Evolutionary conservation across 2,797 vertebrate genomes (phyloP), one percentile per base, ranked within the genome.

Genomic region (Halcyon smyrnensis): DNA sequence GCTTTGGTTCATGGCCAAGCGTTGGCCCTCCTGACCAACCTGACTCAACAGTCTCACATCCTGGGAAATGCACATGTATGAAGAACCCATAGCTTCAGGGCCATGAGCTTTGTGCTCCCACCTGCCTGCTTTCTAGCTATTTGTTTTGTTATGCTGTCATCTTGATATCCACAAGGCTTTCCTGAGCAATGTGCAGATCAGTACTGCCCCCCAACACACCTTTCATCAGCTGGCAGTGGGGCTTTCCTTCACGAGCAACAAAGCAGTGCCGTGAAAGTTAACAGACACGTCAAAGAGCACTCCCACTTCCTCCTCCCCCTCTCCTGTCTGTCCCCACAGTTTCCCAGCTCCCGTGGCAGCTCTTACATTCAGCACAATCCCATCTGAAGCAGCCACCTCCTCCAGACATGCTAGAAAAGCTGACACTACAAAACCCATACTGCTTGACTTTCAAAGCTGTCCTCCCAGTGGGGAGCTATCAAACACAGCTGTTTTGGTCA

Each of bases 371-470:
- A 14, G 21, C 60, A 67, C 18, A 77, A 23, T 36, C 39, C 28
- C 28, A 36, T 25, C 12, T 0, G 0, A 80, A 85, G 30, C 60
- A 91, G 41, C 25, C 34, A 78, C 27, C 83, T 74, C 71, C 63
- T 76, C 0, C 0, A 89, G 51, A 89, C 2, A 2, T 71, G 64
- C 36, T 45, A 53, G 20, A 32, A 91, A 93, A 45, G 23, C 32
- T 87, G 68, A 74, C 75, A 41, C 17, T 63, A 74, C 45, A 83
- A 71, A 95, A 80, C 41, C 41, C 39, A 79, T 2, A 12, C 18
- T 74, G 51, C 34, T 63, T 81, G 82, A 71, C 25, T 94, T 90
- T 75, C 73, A 95, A 84, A 93, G 82, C 41, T 9, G 4, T 54
- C 6, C 53, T 90, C 62, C 77, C 84, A 32, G 11, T 20, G 28